Evolutionary conservation across 2,888 invertebrate genomes (phyloP).

Genomic region (Blastobasis lacticolella): DNA sequence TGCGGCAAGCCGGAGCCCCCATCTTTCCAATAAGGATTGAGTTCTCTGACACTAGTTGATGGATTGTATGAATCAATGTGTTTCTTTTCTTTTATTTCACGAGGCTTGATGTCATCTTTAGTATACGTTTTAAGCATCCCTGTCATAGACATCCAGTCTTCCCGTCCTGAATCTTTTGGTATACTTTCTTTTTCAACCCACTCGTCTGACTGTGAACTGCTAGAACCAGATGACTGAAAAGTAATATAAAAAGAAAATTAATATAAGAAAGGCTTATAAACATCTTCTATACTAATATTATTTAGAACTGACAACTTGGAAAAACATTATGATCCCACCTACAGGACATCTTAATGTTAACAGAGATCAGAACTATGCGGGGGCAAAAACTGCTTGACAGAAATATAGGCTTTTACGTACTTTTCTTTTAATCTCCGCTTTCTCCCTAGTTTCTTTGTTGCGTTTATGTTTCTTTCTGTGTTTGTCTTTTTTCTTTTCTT

Average conservation of each 20-base stretch:
- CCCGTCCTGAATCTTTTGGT: slow-evolving; percentile 56
- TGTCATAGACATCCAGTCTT: slow-evolving; percentile 87
- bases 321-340: no score
- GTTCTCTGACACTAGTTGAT: slow-evolving; percentile 81
- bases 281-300: no score
- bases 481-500: slow-evolving; percentile 37
- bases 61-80: slow-evolving; percentile 78
- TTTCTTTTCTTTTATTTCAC: slow-evolving; percentile 65
- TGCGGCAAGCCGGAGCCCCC: slow-evolving; percentile 89
- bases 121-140: slow-evolving; percentile 62
- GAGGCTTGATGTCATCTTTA: slow-evolving; percentile 59
- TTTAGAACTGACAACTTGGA: no score
- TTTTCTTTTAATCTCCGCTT: no score
- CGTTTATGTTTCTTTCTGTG: slow-evolving; percentile 37
- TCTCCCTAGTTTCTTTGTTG: slow-evolving; percentile 31
- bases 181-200: slow-evolving; percentile 75
- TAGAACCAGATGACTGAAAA: slow-evolving; percentile 45
- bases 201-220: slow-evolving; percentile 56
- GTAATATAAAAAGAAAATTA: background rate
- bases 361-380: no score
- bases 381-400: no score
- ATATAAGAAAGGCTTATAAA: no score
- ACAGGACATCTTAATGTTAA: no score
- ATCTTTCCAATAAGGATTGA: slow-evolving; percentile 95
- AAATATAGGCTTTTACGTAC: no score